A percentile compares a stretch with the other conserved stretches of the same genome.
These are phyloP conservation scores for Limnephilus lunatus DNA, from an alignment of 2,888 invertebrate genomes.

Conservation along the genomic window DNA sequence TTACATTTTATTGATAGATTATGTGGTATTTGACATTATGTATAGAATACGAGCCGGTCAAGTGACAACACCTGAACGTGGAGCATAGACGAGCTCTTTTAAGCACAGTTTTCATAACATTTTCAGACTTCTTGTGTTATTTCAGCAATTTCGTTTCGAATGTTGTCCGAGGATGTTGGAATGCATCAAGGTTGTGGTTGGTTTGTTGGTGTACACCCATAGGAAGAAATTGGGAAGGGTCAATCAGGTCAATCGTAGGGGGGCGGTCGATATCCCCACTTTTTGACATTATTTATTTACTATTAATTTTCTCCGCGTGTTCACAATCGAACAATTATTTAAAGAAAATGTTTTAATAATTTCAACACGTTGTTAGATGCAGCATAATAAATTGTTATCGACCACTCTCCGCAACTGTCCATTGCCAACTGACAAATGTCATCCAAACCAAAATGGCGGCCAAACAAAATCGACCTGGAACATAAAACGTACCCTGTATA, in stretches of 20 bases:
- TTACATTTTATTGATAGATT: no score
- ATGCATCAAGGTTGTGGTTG: no score
- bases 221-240: neutral
- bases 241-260: neutral
- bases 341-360: constrained; percentile 3
- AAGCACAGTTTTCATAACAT: no score
- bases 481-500: neutral
- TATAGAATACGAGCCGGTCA: neutral
- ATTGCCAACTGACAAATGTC: neutral
- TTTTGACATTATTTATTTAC: neutral
- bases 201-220: neutral
- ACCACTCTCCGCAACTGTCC: neutral
- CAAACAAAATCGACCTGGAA: constrained; percentile 7
- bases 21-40: no score
- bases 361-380: neutral
- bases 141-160: no score
- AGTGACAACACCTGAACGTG: no score
- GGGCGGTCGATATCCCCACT: constrained; percentile 8
- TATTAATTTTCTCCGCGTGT: neutral
- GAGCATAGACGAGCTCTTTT: no score
- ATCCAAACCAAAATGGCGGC: constrained; percentile 15
- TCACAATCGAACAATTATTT: neutral
- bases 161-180: no score
- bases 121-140: no score
- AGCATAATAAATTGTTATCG: neutral